phyloP scores from a whole-genome alignment of 2,888 invertebrate genomes.

The Leistus spinibarbis region DNA sequence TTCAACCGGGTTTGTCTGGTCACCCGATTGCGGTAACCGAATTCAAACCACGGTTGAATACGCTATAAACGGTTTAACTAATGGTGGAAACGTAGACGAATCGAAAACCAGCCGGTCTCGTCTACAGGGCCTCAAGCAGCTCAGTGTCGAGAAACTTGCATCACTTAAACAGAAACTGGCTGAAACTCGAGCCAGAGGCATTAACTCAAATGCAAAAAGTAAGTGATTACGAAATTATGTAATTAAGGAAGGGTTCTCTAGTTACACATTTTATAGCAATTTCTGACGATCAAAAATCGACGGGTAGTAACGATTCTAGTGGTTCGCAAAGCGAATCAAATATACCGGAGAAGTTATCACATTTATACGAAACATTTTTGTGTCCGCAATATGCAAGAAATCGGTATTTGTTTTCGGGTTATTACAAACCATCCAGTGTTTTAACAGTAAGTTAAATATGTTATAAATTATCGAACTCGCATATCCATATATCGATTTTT shows the following conservation, averaged over 20 bases:
- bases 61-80: constrained; percentile 41
- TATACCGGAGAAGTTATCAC: constrained; percentile 54
- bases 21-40: constrained; percentile 50
- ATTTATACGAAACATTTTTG: constrained; percentile 61
- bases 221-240: constrained; percentile 45
- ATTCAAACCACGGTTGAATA: constrained; percentile 36
- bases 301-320: constrained; percentile 30
- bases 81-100: constrained; percentile 51
- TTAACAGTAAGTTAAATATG: constrained; percentile 58
- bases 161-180: constrained; percentile 68
- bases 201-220: constrained; percentile 46
- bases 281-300: constrained; percentile 31
- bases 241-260: constrained; percentile 39
- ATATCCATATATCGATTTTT: constrained; percentile 44
- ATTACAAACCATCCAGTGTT: constrained; percentile 62
- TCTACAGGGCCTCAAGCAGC: constrained; percentile 68
- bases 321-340: constrained; percentile 45
- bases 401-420: constrained; percentile 64
- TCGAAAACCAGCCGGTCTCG: constrained; percentile 60
- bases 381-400: constrained; percentile 64
- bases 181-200: constrained; percentile 55
- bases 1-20: constrained; percentile 75
- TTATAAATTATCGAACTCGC: background rate
- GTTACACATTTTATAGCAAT: constrained; percentile 46
- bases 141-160: constrained; percentile 72